phyloP scores from a whole-genome alignment of 2,797 vertebrate genomes.

The Pogoniulus pusillus region DNA sequence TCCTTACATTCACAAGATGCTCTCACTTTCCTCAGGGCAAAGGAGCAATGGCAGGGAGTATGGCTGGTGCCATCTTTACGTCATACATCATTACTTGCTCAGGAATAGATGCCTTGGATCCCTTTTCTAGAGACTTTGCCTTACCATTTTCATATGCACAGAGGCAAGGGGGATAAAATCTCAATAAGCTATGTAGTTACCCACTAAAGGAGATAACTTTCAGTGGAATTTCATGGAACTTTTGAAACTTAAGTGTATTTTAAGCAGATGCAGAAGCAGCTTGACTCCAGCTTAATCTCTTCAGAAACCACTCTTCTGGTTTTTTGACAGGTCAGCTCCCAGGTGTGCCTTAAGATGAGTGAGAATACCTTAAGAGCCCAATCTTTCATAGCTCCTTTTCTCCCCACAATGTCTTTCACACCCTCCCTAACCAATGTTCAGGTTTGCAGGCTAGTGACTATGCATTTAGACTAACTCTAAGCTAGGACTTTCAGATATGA shows the following conservation, averaged over 20 bases:
- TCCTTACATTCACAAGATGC: not conserved
- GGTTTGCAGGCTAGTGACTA: not conserved
- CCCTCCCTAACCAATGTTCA: not conserved
- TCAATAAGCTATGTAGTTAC: not conserved
- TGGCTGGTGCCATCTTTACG: not conserved
- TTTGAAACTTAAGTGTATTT: not conserved
- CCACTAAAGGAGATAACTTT: not conserved
- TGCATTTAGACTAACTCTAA: not conserved
- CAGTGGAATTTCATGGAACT: not conserved
- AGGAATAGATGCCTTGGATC: not conserved
- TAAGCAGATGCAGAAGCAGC: not conserved
- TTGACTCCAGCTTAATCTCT: not conserved
- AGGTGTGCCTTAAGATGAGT: not conserved
- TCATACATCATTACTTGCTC: not conserved
- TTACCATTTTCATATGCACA: not conserved
- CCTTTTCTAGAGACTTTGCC: not conserved
- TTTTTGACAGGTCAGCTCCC: not conserved
- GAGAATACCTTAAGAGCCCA: not conserved
- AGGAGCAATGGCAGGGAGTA: not conserved
- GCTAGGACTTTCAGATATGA: not conserved
- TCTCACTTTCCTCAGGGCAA: not conserved
- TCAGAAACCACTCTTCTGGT: not conserved
- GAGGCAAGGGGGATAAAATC: not conserved
- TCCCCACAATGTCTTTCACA: rapidly evolving
- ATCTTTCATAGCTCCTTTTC: not conserved